Evolutionary conservation across 2,797 vertebrate species (phyloP).

Genomic region (Hozukius guyotensis): DNA sequence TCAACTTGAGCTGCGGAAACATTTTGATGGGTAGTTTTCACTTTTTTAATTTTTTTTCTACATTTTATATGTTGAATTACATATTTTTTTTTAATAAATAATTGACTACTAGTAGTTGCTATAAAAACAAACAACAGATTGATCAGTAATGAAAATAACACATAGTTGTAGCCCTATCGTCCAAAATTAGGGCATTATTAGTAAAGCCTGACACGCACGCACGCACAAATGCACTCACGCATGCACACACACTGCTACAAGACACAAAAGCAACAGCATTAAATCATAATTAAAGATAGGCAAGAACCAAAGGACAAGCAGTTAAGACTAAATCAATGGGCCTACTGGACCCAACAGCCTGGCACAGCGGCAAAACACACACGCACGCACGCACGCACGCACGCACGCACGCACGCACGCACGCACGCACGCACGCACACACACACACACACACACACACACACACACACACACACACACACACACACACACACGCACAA

Average conservation of each 20-base stretch:
- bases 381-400: too few relatives aligned
- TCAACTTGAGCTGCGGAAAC: background rate
- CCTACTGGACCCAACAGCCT: background rate
- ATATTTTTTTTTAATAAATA: background rate
- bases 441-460: background rate
- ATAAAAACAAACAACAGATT: background rate
- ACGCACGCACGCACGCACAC: background rate
- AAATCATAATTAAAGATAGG: background rate
- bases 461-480: background rate
- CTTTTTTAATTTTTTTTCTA: background rate
- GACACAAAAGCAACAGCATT: background rate
- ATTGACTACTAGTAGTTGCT: background rate
- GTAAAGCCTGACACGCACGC: background rate
- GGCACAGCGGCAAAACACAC: background rate
- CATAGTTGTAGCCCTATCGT: background rate
- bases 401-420: background rate
- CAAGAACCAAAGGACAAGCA: conserved; percentile 2
- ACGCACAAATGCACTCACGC: too few relatives aligned
- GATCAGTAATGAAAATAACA: background rate
- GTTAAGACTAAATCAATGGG: conserved; percentile 3
- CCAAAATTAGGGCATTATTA: background rate
- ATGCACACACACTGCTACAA: background rate
- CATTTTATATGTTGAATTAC: background rate
- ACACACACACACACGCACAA: background rate
- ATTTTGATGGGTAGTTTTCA: background rate